Base-by-base conservation (phyloP, 1,140 invertebrate genomes). In the Lucilia cuprina region DNA sequence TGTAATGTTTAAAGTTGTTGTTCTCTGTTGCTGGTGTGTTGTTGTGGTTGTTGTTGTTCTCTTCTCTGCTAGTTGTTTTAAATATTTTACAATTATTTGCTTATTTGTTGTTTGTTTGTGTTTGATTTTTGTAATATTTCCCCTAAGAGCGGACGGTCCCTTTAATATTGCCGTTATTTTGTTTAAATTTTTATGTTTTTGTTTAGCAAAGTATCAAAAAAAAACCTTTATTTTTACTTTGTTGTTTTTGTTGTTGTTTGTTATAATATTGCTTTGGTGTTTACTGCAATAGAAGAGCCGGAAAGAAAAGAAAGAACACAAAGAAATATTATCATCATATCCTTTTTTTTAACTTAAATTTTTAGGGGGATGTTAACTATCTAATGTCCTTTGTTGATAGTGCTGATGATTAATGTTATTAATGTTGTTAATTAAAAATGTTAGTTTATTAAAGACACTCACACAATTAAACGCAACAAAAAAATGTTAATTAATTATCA, bases 201-300 rank as follows among this genome's bases (percentile, higher is more conserved):
- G 5, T 17, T 78, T 78, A 50, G 77, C 77, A 80, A 80, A 80
- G 77, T 80, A 80, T 80, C 41, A 80, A 80, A 80, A 80, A 80
- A 80, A 80, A 80, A 80, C 77, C 41, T 80, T 80, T 80, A 21
- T 80, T 75, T 30, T 35, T 13, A 41, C 34, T n/a, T 35, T 47
- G 3, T 78, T 78, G 35, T 41, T 41, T 14, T 77, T 78, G 34
- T 41, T 78, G 75, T 78, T 41, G 34, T 47, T 78, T 41, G 34
- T 80, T 80, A 13, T 80, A 80, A 80, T 80, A 80, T 80, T 80
- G 77, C 77, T 80, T 80, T 80, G 77, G 77, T 80, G 77, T 80
- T 80, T 80, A 80, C 77, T 80, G 75, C 35, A 78, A 74, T 30
- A 8, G 21, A n/a, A 60, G n/a, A 1, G n/a, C 7, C 0, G 19